A percentile compares a stretch with the other conserved stretches of the same genome.
phyloP scores from a whole-genome alignment of 2,888 invertebrate species.

The Temnothorax rugatulus region DNA sequence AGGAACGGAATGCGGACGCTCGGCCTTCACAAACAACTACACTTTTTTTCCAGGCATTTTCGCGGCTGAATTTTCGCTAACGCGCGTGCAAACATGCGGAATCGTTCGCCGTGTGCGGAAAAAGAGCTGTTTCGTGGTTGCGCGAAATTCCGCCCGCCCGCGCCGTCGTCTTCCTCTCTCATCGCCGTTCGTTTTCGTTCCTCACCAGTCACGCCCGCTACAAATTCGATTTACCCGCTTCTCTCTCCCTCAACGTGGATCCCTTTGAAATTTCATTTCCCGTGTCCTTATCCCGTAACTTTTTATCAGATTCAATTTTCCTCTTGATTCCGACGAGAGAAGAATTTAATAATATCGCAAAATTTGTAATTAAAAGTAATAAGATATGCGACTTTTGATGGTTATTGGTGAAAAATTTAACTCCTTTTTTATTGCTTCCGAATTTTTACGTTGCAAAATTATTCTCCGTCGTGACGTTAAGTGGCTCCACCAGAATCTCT shows the following conservation, averaged over 20 bases:
- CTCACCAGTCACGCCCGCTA: slow-evolving; percentile 53
- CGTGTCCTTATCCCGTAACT: slow-evolving; percentile 30
- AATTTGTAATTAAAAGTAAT: neutral
- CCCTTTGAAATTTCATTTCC: slow-evolving; percentile 58
- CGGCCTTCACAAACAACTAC: slow-evolving; percentile 40
- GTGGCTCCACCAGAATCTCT: neutral
- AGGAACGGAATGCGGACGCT: slow-evolving; percentile 36
- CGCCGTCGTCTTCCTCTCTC: neutral
- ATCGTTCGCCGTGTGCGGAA: slow-evolving; percentile 34
- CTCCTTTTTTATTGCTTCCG: neutral
- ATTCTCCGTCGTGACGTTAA: neutral
- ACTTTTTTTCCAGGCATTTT: slow-evolving; percentile 41
- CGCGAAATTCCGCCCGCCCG: slow-evolving; percentile 37
- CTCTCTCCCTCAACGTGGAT: slow-evolving; percentile 36
- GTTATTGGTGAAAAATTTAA: neutral
- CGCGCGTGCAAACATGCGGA: slow-evolving; percentile 53
- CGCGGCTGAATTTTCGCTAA: slow-evolving; percentile 50
- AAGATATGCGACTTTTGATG: neutral
- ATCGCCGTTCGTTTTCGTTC: slow-evolving; percentile 46
- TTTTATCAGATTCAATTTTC: slow-evolving; percentile 33
- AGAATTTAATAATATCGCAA: neutral
- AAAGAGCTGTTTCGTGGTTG: slow-evolving; percentile 57
- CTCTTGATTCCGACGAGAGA: neutral
- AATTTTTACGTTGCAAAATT: neutral
- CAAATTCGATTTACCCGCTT: slow-evolving; percentile 51